Conservation (phyloP, 2,113 vertebrate genomes). For the Cynoglossus semilaevis region DNA sequence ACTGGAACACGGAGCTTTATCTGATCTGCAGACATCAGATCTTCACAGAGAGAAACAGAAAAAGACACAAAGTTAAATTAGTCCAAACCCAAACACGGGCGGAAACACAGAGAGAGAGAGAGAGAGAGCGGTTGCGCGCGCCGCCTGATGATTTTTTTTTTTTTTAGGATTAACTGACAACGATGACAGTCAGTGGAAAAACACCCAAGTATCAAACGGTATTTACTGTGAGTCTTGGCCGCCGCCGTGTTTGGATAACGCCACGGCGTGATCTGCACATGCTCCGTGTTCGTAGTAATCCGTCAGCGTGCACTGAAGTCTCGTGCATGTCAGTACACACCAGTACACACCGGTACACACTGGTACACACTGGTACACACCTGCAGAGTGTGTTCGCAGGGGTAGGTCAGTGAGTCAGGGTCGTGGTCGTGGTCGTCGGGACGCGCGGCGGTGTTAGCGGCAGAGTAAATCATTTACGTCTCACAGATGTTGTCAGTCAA, state of each 20-base stretch:
- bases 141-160: conserved; percentile 7
- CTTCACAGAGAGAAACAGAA: neutral
- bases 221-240: conserved; percentile 52
- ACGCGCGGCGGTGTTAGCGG: conserved; percentile 39
- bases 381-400: conserved; percentile 4
- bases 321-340: neutral
- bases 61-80: conserved; percentile 8
- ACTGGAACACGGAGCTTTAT: neutral
- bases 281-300: conserved; percentile 1
- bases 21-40: conserved; percentile 20
- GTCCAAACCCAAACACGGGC: neutral
- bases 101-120: conserved; percentile 1
- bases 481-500: conserved; percentile 59
- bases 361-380: too few species aligned
- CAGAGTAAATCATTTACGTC: conserved; percentile 67
- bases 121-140: neutral
- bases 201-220: conserved; percentile 42
- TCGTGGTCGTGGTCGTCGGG: conserved; percentile 18
- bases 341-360: too few species aligned
- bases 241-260: conserved; percentile 56
- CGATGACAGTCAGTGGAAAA: conserved; percentile 54
- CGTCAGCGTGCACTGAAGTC: neutral
- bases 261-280: conserved; percentile 14
- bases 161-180: conserved; percentile 24
- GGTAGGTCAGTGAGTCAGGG: neutral